Evolutionary conservation across 2,797 vertebrate genomes (phyloP), one percentile per base, ranked within the genome.

Genomic region (Bucorvus abyssinicus): DNA sequence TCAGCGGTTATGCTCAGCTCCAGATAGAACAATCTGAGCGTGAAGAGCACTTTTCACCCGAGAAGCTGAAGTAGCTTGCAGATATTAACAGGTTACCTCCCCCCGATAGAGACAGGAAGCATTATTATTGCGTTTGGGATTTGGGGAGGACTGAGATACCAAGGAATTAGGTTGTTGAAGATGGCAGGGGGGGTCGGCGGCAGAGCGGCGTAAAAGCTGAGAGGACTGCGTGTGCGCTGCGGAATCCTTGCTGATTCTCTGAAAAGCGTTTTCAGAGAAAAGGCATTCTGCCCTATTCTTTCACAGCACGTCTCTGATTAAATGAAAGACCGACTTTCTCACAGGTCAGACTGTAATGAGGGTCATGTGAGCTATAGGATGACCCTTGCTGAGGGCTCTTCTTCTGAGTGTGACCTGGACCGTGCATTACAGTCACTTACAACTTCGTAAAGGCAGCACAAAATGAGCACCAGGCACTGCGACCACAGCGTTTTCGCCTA

Each of bases 31-130:
- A 87, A 89, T 44, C 63, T 18, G 52, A 53, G 45, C 1, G 0
- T 70, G 85, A 90, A 86, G 65, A 87, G 81, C 44, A 82, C 88
- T 90, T 92, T 84, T 96, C 77, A 90, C 36, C 29, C 1, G 1
- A 60, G 84, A 53, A 52, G 59, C 73, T 63, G 56, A 60, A 69
- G 38, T 12, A 23, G 12, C 61, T 84, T 49, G 44, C 61, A 76
- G 80, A 36, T 57, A 76, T 79, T 91, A 94, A 79, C 80, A 73
- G 78, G 85, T 77, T 55, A 23, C 45, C 38, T 70, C 74, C 2
- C 5, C 49, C 30, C 44, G 67, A 29, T 22, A 75, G 68, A 84
- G 74, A 24, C 74, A 84, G 83, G 86, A 95, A 95, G 27, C 10
- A 2, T 27, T 44, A 17, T 86, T 88, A 85, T 90, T 92, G 64